These are phyloP conservation scores for Nipponacmea schrenckii DNA, from an alignment of 2,888 invertebrate genomes.

Conservation along the genomic window DNA sequence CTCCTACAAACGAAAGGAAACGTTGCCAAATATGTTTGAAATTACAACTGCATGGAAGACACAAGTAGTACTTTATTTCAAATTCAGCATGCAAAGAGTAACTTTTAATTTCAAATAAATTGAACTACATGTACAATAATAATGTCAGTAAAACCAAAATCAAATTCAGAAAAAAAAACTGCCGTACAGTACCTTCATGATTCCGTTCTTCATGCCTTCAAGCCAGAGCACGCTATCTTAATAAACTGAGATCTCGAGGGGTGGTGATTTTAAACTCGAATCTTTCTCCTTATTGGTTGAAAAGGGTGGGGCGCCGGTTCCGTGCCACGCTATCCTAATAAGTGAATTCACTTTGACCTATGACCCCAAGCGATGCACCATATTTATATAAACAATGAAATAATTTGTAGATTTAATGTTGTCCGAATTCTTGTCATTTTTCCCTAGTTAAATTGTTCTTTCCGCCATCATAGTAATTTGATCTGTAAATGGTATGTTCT, in stretches of 20 bases:
- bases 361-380: neutral
- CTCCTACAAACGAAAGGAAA: constrained; percentile 25
- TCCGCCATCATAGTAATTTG: constrained; percentile 4
- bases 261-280: neutral
- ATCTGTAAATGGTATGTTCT: neutral
- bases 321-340: neutral
- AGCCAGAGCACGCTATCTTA: neutral
- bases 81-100: too few relatives aligned
- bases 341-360: neutral
- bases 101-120: too few relatives aligned
- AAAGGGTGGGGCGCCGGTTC: neutral
- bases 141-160: too few relatives aligned
- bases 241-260: neutral
- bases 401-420: neutral
- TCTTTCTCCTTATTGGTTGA: constrained; percentile 20
- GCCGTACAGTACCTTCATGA: constrained; percentile 22
- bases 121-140: too few relatives aligned
- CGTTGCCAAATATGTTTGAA: too few relatives aligned
- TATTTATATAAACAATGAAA: constrained; percentile 6
- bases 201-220: constrained; percentile 27
- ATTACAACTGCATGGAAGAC: too few relatives aligned
- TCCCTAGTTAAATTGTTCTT: neutral
- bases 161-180: too few relatives aligned
- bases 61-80: too few relatives aligned
- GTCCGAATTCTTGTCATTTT: constrained; percentile 7